Conservation (phyloP, 2,113 vertebrate species). For the Kryptolebias marmoratus region DNA sequence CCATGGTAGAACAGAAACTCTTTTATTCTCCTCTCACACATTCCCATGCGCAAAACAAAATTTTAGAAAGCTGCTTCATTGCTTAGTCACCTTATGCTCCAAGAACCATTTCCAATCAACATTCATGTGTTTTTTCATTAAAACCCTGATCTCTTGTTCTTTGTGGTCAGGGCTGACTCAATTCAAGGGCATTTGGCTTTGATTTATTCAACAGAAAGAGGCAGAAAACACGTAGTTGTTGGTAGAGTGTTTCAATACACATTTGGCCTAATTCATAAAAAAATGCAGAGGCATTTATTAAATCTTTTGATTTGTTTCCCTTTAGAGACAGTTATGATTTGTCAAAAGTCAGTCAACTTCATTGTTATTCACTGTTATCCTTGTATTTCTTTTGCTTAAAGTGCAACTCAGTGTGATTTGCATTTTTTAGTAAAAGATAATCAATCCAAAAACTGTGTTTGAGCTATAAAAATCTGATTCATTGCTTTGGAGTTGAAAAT, state of each 20-base stretch:
- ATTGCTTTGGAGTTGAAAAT: neutral
- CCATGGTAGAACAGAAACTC: conserved; percentile 57
- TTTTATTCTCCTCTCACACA: conserved; percentile 40
- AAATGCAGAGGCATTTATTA: conserved; percentile 16
- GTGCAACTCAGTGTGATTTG: conserved; percentile 4
- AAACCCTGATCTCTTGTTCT: conserved; percentile 13
- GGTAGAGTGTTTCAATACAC: conserved; percentile 32
- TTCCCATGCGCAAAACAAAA: conserved; percentile 40
- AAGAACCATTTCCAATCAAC: conserved; percentile 41
- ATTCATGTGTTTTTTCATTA: neutral
- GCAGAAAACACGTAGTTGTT: conserved; percentile 25
- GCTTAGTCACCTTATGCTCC: conserved; percentile 33
- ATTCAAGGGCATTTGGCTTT: conserved; percentile 6
- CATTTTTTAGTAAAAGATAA: conserved; percentile 12
- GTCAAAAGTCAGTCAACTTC: neutral
- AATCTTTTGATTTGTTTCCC: conserved; percentile 14
- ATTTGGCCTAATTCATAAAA: conserved; percentile 48
- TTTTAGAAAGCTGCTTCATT: conserved; percentile 48
- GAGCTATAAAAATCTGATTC: neutral
- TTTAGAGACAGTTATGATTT: neutral
- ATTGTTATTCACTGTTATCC: neutral
- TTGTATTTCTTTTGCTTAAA: neutral
- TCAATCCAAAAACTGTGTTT: neutral
- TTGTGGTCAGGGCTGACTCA: conserved; percentile 22
- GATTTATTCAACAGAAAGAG: conserved; percentile 12